phyloP scores from a whole-genome alignment of 2,797 vertebrate genomes.

The Garrulus glandarius region DNA sequence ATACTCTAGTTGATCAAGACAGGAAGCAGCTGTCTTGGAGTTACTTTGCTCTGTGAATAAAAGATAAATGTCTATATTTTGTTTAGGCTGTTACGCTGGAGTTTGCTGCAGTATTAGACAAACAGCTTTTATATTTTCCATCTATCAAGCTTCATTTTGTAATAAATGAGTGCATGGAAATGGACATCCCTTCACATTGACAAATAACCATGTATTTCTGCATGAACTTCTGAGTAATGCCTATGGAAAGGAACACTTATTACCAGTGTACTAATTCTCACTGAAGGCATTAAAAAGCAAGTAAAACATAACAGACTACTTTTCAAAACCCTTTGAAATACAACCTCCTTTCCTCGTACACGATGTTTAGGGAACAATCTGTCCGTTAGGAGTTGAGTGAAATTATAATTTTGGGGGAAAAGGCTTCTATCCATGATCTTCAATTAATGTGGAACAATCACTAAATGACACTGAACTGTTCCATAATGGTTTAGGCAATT shows the following conservation, averaged over 20 bases:
- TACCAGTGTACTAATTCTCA: not conserved
- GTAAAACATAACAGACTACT: not conserved
- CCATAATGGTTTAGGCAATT: not conserved
- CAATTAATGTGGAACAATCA: not conserved
- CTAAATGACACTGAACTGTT: not conserved
- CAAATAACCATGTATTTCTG: not conserved
- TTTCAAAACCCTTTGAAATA: not conserved
- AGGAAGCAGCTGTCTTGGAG: not conserved
- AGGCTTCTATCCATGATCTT: not conserved
- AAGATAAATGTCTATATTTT: not conserved
- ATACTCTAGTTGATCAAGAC: not conserved
- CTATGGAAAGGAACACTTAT: not conserved
- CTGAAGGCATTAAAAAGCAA: not conserved
- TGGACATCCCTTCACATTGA: not conserved
- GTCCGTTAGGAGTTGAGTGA: not conserved
- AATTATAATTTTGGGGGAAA: not conserved
- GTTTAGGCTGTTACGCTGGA: not conserved
- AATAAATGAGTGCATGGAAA: constrained; percentile 41
- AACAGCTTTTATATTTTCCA: constrained; percentile 25
- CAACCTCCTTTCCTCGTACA: not conserved
- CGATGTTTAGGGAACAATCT: not conserved
- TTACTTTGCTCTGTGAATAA: not conserved
- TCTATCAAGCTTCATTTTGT: constrained; percentile 14
- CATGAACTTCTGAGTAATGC: constrained; percentile 32
- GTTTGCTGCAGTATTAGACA: constrained; percentile 1